Percentiles rank a stretch among this genome's conserved stretches.
Evolutionary conservation across 2,888 invertebrate genomes (phyloP).

Genomic region (Heliothis peltigera): DNA sequence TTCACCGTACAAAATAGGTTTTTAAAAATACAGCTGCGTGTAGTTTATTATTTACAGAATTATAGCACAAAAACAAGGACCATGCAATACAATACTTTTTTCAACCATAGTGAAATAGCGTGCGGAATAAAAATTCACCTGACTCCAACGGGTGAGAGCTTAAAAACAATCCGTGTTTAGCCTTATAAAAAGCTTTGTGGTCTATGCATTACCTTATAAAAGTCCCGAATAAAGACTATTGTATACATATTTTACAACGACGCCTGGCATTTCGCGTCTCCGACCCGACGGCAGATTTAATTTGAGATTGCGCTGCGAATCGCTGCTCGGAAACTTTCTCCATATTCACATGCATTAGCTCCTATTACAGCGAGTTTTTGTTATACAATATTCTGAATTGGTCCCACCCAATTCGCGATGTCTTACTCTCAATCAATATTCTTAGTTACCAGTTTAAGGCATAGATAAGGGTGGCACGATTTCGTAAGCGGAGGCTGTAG

Average conservation of each 20-base stretch:
- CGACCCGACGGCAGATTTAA: constrained; percentile 82
- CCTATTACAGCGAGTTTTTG: constrained; percentile 79
- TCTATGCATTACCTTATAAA: constrained; percentile 70
- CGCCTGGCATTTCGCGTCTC: constrained; percentile 71
- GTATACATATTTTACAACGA: constrained; percentile 75
- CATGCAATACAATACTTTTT: too few relatives aligned
- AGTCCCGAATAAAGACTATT: constrained; percentile 71
- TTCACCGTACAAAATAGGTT: too few relatives aligned
- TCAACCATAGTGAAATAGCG: not conserved
- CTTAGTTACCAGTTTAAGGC: constrained; percentile 59
- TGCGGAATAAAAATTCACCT: constrained; percentile 23
- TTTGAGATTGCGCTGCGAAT: constrained; percentile 85
- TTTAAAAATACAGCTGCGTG: too few relatives aligned
- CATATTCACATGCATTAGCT: constrained; percentile 84
- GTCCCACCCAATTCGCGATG: constrained; percentile 71
- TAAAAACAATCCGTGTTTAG: constrained; percentile 47
- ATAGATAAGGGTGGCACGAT: constrained; percentile 41
- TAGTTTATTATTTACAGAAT: too few relatives aligned
- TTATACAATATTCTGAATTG: constrained; percentile 70
- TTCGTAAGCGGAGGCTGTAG: constrained; percentile 26
- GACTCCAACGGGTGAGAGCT: constrained; percentile 11
- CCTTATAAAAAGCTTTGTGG: constrained; percentile 61
- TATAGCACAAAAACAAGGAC: too few relatives aligned
- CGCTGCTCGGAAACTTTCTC: constrained; percentile 80
- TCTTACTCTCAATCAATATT: constrained; percentile 65